These are phyloP conservation scores for Bombus superbus DNA, from an alignment of 1,140 invertebrate genomes.

Conservation along the genomic window DNA sequence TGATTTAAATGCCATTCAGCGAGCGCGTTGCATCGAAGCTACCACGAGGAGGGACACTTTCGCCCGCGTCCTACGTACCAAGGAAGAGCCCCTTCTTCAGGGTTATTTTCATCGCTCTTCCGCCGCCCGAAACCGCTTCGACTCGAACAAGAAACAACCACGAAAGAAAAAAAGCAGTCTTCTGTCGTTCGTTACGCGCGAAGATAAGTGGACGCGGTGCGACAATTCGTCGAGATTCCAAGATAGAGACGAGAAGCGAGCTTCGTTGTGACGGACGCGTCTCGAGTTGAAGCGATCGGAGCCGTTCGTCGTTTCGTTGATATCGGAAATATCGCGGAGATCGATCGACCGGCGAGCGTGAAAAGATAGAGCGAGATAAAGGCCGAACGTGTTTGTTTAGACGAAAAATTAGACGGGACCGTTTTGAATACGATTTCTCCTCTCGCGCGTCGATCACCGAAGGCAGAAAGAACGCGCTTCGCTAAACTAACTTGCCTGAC, in stretches of 20 bases:
- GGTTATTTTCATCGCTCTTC: conserved; percentile 38
- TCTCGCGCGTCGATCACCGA: neutral
- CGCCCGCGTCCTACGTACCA: neutral
- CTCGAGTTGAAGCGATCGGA: neutral
- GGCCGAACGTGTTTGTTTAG: neutral
- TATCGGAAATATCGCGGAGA: conserved; percentile 30
- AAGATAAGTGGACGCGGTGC: conserved; percentile 18
- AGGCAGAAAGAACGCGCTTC: neutral
- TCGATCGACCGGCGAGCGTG: neutral
- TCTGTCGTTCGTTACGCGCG: neutral
- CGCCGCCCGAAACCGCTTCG: conserved; percentile 7
- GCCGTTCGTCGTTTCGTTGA: neutral
- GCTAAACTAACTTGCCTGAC: conserved; percentile 33
- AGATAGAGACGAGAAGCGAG: neutral
- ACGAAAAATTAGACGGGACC: conserved; percentile 39
- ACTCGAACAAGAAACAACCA: neutral
- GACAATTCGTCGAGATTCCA: neutral
- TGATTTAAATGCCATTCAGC: conserved; percentile 34
- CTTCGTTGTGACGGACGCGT: conserved; percentile 19
- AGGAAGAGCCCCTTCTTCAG: neutral
- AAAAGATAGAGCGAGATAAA: neutral
- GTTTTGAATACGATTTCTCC: conserved; percentile 21
- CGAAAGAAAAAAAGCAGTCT: neutral
- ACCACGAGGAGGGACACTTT: neutral
- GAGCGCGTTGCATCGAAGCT: neutral